Evolutionary conservation across 2,797 vertebrate genomes (phyloP).

Genomic region (Squalus acanthias): DNA sequence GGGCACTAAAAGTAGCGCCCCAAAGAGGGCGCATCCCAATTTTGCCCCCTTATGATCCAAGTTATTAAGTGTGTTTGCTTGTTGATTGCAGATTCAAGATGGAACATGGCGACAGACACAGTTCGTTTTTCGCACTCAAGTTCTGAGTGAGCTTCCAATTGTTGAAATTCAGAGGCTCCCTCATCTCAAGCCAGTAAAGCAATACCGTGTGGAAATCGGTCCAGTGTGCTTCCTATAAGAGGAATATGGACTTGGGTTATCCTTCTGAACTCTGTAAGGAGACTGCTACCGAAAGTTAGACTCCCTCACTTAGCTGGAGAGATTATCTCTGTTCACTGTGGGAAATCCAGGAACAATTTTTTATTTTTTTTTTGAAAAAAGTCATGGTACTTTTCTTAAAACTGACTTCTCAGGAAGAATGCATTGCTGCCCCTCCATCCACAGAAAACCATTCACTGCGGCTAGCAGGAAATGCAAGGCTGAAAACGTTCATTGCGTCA

Average conservation of each 20-base stretch:
- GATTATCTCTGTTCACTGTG: neutral
- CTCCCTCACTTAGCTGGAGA: neutral
- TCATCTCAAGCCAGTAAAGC: conserved; percentile 57
- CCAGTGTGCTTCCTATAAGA: conserved; percentile 81
- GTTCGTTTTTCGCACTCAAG: conserved; percentile 84
- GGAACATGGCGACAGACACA: conserved; percentile 83
- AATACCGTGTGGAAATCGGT: conserved; percentile 73
- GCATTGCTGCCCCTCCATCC: conserved; percentile 38
- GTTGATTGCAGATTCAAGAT: conserved; percentile 75
- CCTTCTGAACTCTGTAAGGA: too few relatives aligned
- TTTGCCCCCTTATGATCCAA: too few relatives aligned
- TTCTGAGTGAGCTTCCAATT: conserved; percentile 81
- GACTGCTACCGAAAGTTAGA: neutral
- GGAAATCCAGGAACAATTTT: conserved; percentile 30
- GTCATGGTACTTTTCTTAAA: conserved; percentile 49
- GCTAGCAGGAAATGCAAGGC: neutral
- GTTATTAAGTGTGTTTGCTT: neutral
- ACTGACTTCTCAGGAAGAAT: conserved; percentile 58
- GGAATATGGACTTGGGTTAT: neutral
- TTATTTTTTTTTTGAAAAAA: neutral
- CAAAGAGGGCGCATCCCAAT: too few relatives aligned
- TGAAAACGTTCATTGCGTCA: neutral
- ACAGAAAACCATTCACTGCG: neutral
- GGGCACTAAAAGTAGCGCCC: too few relatives aligned
- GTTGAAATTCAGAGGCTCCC: conserved; percentile 67